phyloP scores from a whole-genome alignment of 2,113 vertebrate genomes.

The Cyanoderma ruficeps region DNA sequence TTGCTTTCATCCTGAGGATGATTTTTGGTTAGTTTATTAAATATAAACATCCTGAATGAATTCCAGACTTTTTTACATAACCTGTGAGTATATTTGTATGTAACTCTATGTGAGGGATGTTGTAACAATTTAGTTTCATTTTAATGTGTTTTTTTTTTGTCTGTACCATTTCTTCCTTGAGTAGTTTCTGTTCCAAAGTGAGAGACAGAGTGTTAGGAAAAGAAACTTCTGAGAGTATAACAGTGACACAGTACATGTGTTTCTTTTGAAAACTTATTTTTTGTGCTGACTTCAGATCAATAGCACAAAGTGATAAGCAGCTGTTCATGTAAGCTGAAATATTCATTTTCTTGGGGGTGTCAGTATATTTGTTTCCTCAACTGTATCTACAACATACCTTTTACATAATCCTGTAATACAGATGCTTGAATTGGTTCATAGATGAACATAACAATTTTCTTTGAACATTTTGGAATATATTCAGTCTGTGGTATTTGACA shows the following conservation, averaged over 20 bases:
- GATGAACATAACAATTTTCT: background rate
- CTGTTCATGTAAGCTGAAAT: background rate
- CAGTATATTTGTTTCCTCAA: background rate
- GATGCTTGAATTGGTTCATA: background rate
- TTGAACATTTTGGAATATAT: background rate
- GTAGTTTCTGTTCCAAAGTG: background rate
- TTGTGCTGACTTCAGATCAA: background rate
- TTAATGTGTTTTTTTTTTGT: background rate
- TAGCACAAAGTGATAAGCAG: background rate
- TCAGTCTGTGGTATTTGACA: background rate
- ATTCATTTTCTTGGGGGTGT: background rate
- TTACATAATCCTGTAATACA: background rate
- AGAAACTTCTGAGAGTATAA: background rate
- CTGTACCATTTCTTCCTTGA: background rate
- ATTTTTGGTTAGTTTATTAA: background rate
- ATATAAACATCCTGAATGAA: background rate
- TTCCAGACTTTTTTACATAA: background rate
- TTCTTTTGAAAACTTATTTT: background rate
- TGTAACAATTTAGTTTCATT: background rate
- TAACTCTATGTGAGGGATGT: background rate
- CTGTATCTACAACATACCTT: background rate
- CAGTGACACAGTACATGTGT: background rate
- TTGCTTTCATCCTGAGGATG: background rate
- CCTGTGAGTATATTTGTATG: background rate
- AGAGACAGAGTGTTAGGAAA: background rate